Evolutionary conservation across 2,113 vertebrate species (phyloP), one percentile per base, ranked within the genome.

Genomic region (Aldabrachelys gigantea): DNA sequence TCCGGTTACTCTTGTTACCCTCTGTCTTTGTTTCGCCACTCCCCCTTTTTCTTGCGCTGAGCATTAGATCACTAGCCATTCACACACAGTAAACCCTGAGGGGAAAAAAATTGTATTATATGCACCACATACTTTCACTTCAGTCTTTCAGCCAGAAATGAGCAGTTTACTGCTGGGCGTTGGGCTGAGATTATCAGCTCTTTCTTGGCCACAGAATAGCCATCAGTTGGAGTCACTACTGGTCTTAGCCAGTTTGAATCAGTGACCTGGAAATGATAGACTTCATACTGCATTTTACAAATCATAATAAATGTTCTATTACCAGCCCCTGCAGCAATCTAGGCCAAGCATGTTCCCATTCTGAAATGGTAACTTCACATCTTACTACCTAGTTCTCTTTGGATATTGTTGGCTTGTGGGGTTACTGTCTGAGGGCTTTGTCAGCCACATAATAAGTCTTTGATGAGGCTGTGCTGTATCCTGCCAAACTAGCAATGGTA

Each of bases 71-170:
- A 50, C n/a, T 90, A 57, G 79, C 31, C 49, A 80, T 89, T 88
- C 56, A 53, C 89, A 80, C 65, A 6, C 22, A 38, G 8, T 85
- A 10, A 19, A 82, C 89, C 69, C 88, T 3, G n/a, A 76, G 31
- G 31, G 17, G 10, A 17, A 3, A 82, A 93, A 94, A 57, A 10
- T 21, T 3, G 29, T 14, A 5, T 89, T 69, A 87, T 87, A 85
- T 75, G 16, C 54, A 47, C 47, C 91, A 56, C 78, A 87, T 93
- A 65, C 12, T 62, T 92, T 0, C 52, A 4, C 87, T 94, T 69
- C 16, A 47, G 2, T 87, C 59, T 24, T 52, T 5, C 75, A 25
- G 83, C 92, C 81, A 86, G 80, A 96, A 95, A 56, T 82, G 3
- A 59, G 24, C 88, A 72, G 12, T 27, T 17, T 87, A 87, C 62